These are phyloP conservation scores for Hozukius guyotensis DNA, from an alignment of 2,797 vertebrate genomes.

Conservation along the genomic window DNA sequence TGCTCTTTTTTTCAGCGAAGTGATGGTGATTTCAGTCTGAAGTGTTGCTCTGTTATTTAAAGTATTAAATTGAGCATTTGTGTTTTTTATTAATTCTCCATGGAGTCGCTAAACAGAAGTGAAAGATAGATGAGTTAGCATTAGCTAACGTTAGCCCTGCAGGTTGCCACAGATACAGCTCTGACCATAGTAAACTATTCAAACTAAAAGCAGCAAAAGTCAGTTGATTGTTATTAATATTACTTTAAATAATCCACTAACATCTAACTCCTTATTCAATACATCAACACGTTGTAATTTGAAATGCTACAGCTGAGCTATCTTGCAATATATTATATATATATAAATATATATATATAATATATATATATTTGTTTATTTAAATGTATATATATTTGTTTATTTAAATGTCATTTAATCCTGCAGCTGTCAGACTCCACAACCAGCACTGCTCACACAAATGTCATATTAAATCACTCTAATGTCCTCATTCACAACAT, in stretches of 20 bases:
- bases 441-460: too few species aligned
- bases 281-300: not conserved
- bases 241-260: fast-evolving
- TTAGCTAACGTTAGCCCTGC: not conserved
- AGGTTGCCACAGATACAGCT: not conserved
- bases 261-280: not conserved
- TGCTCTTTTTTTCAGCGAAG: too few species aligned
- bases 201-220: not conserved
- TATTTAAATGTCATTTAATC: too few species aligned
- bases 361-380: too few species aligned
- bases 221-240: not conserved
- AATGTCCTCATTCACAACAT: too few species aligned
- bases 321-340: not conserved
- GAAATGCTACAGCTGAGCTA: not conserved
- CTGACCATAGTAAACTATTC: not conserved
- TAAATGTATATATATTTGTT: too few species aligned
- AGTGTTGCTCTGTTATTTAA: not conserved
- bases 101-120: not conserved
- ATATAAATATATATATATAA: not conserved
- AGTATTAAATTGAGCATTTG: fast-evolving
- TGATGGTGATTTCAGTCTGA: fast-evolving
- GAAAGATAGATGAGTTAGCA: not conserved
- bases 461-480: too few species aligned
- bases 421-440: too few species aligned
- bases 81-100: fast-evolving